Evolutionary conservation across 2,888 invertebrate species (phyloP).

Genomic region (Cryptocheilus praepositus): DNA sequence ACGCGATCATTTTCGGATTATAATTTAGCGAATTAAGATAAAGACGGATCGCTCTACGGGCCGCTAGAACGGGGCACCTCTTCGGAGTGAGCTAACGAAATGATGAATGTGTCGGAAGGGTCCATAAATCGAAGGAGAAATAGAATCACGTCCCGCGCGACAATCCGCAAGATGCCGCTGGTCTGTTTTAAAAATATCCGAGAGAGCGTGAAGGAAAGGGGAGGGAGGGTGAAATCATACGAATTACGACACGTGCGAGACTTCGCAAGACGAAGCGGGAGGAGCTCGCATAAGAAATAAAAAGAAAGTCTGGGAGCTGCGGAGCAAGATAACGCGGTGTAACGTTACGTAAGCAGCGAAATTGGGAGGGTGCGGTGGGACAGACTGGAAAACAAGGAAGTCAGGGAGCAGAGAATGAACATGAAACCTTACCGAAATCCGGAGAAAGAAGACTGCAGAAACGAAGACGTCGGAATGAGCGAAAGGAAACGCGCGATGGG

Average conservation of each 20-base stretch:
- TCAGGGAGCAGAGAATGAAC: not conserved
- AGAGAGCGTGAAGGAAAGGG: not conserved
- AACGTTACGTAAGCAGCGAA: slow-evolving; percentile 8
- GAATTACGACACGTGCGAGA: slow-evolving; percentile 13
- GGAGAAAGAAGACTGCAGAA: not conserved
- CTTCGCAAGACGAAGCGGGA: slow-evolving; percentile 11
- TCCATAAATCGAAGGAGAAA: too few relatives aligned
- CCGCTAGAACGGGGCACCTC: too few relatives aligned
- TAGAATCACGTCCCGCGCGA: too few relatives aligned
- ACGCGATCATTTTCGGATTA: too few relatives aligned
- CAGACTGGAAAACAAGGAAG: not conserved
- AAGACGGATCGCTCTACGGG: too few relatives aligned
- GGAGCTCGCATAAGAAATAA: not conserved
- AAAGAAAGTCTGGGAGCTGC: not conserved
- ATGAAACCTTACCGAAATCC: too few relatives aligned
- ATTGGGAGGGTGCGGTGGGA: slow-evolving; percentile 3
- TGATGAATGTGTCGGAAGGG: too few relatives aligned
- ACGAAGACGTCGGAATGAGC: not conserved
- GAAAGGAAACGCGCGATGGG: slow-evolving; percentile 32
- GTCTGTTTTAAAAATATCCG: too few relatives aligned
- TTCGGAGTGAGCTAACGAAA: too few relatives aligned
- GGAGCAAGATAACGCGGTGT: not conserved
- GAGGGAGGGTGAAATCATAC: not conserved
- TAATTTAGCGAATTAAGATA: too few relatives aligned
- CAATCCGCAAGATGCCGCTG: too few relatives aligned